phyloP scores from a whole-genome alignment of 1,140 invertebrate genomes.

The Drosophila pseudoobscura region DNA sequence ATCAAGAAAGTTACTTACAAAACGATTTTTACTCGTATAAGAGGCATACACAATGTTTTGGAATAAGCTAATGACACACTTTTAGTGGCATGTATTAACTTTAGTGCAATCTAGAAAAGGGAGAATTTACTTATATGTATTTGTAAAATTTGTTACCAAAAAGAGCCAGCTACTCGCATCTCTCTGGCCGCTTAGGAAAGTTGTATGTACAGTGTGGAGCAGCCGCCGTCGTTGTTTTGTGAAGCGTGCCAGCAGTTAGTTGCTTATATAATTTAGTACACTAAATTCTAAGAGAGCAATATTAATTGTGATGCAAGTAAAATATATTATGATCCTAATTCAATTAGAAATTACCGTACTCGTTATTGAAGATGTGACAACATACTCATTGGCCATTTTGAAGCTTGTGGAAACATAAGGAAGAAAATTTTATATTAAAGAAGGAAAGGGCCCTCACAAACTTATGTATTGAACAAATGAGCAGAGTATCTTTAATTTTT shows the following conservation, averaged over 20 bases:
- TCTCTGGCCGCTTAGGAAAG: conserved; percentile 17
- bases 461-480: too few relatives aligned
- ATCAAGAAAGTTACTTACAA: conserved; percentile 72
- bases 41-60: conserved; percentile 9
- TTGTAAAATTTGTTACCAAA: conserved; percentile 11
- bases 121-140: conserved; percentile 31
- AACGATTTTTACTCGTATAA: conserved; percentile 41
- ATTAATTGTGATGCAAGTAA: conserved; percentile 67
- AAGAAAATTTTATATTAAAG: too few relatives aligned
- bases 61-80: conserved; percentile 41
- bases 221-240: neutral
- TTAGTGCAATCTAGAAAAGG: conserved; percentile 33
- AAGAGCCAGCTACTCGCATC: conserved; percentile 9
- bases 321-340: conserved; percentile 33
- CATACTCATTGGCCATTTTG: too few relatives aligned
- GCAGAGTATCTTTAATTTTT: too few relatives aligned
- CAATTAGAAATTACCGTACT: neutral
- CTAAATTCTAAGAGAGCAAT: conserved; percentile 67
- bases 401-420: too few relatives aligned
- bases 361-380: too few relatives aligned
- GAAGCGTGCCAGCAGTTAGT: conserved; percentile 10
- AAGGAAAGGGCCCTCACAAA: too few relatives aligned
- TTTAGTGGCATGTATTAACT: conserved; percentile 49
- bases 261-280: conserved; percentile 58
- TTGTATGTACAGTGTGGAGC: conserved; percentile 5